phyloP scores from a whole-genome alignment of 2,113 vertebrate species.

The Perognathus longimembris region DNA sequence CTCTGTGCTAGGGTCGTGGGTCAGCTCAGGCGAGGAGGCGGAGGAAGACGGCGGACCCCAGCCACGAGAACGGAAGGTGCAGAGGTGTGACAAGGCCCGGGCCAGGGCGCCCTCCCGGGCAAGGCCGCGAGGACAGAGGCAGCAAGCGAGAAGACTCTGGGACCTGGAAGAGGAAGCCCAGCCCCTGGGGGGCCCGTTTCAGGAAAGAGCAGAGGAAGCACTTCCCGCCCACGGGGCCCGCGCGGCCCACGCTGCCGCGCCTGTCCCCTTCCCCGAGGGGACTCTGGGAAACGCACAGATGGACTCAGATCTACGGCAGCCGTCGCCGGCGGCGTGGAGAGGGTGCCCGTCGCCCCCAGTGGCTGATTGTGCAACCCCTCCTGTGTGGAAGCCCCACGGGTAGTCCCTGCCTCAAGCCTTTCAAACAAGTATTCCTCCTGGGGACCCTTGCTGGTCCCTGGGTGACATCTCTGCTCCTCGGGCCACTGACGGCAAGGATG shows the following conservation, averaged over 20 bases:
- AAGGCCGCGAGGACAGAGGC: background rate
- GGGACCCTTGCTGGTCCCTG: background rate
- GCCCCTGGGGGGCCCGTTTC: background rate
- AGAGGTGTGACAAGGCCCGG: no score
- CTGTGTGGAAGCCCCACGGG: accelerated
- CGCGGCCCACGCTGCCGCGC: accelerated
- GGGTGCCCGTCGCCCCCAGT: accelerated
- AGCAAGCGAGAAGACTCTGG: background rate
- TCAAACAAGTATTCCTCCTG: background rate
- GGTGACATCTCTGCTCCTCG: background rate
- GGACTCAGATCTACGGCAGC: background rate
- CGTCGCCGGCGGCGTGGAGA: background rate
- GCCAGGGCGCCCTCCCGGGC: background rate
- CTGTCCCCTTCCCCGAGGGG: accelerated
- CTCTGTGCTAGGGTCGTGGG: background rate
- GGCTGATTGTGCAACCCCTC: background rate
- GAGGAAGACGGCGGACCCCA: background rate
- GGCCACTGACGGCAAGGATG: background rate
- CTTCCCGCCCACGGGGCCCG: background rate
- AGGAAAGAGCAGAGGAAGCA: background rate
- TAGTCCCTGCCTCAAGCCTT: accelerated
- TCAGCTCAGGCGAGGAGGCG: background rate
- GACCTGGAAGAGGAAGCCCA: background rate
- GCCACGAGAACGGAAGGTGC: accelerated
- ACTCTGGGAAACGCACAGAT: background rate